Percentiles rank a stretch among this genome's conserved stretches.
These are phyloP conservation scores for Harmothoe impar DNA, from an alignment of 2,888 invertebrate species.

Conservation along the genomic window DNA sequence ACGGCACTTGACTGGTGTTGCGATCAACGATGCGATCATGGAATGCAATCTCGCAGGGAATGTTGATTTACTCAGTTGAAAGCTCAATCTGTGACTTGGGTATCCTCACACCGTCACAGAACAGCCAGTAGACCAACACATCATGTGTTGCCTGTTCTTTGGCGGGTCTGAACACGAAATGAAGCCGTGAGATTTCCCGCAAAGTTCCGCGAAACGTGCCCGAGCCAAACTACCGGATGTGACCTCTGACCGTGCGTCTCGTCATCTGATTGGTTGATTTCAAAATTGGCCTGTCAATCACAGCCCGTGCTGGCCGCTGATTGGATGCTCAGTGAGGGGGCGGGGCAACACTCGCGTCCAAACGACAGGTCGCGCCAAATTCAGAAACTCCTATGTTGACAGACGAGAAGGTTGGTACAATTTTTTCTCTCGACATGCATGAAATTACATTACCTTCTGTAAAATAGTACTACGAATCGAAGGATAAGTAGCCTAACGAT, in stretches of 20 bases:
- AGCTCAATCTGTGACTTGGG: too few species aligned
- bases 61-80: too few species aligned
- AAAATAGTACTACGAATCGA: not conserved
- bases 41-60: too few species aligned
- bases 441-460: not conserved
- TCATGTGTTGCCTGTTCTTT: too few species aligned
- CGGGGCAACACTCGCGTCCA: not conserved
- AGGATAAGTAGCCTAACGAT: not conserved
- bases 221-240: conserved; percentile 60
- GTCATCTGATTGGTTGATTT: conserved; percentile 58
- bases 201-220: conserved; percentile 60
- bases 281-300: conserved; percentile 29
- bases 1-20: too few species aligned
- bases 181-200: not conserved
- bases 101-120: too few species aligned
- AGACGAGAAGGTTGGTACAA: conserved; percentile 33
- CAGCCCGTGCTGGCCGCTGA: not conserved
- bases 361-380: conserved; percentile 64
- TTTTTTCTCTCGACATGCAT: not conserved
- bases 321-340: not conserved
- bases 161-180: conserved; percentile 20
- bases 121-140: too few species aligned
- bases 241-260: conserved; percentile 14
- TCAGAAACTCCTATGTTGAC: conserved; percentile 49
- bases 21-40: too few species aligned